A percentile compares a stretch with the other conserved stretches of the same genome.
These are phyloP conservation scores for Parthenolecanium corni DNA, from an alignment of 2,888 invertebrate genomes.

Conservation along the genomic window DNA sequence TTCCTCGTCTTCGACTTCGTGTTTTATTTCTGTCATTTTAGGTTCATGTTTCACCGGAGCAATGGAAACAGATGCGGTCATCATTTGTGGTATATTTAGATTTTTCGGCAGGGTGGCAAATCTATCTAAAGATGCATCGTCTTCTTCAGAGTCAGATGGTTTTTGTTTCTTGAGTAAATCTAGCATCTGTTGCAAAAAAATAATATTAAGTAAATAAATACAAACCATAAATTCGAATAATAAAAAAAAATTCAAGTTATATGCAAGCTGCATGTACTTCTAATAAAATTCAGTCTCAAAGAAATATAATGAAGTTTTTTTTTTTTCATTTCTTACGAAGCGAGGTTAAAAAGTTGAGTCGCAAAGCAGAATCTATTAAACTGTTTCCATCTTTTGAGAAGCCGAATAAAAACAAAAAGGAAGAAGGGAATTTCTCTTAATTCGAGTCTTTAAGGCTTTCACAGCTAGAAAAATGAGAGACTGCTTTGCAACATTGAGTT, in stretches of 20 bases:
- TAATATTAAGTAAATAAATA: no score
- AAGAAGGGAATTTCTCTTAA: no score
- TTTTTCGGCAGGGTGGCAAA: conserved; percentile 32
- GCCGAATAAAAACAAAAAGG: no score
- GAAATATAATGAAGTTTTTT: no score
- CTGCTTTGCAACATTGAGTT: no score
- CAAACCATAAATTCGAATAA: neutral
- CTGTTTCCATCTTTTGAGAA: no score
- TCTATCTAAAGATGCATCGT: conserved; percentile 30
- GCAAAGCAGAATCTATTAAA: no score
- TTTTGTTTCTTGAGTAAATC: conserved; percentile 36
- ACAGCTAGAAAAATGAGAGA: no score
- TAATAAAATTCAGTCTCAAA: no score
- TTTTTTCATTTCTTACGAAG: no score
- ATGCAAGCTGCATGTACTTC: neutral
- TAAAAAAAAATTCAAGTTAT: neutral
- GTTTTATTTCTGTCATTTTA: conserved; percentile 28
- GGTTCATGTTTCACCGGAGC: conserved; percentile 39
- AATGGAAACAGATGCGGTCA: conserved; percentile 44
- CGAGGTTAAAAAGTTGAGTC: no score
- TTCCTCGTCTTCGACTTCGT: conserved; percentile 13
- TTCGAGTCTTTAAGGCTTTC: no score
- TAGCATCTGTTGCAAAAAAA: conserved; percentile 31
- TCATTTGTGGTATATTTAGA: conserved; percentile 39
- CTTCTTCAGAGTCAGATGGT: conserved; percentile 30